Evolutionary conservation across 1,140 invertebrate genomes (phyloP).

Genomic region (Cyphomyrmex costatus): DNA sequence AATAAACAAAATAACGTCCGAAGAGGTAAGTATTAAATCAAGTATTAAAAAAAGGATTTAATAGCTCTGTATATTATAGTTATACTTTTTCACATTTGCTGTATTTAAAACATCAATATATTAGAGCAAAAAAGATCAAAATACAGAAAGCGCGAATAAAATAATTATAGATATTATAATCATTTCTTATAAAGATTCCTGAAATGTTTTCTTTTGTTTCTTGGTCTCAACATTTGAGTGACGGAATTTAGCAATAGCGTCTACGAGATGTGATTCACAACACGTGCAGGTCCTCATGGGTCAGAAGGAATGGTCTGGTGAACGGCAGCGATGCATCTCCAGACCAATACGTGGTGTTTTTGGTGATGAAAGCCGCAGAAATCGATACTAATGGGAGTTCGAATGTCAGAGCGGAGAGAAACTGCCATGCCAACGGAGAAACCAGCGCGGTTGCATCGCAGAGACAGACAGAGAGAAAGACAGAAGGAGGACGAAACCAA

Average conservation of each 20-base stretch:
- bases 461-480: not conserved
- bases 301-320: constrained; percentile 19
- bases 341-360: constrained; percentile 30
- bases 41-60: not conserved
- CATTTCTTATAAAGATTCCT: not conserved
- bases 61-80: not conserved
- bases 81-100: not conserved
- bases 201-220: not conserved
- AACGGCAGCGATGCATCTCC: not conserved
- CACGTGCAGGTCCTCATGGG: constrained; percentile 15
- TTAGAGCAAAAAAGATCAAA: not conserved
- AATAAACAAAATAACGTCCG: not conserved
- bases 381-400: constrained; percentile 36
- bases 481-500: not conserved
- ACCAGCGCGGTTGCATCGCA: not conserved
- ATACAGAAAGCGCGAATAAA: not conserved
- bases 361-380: constrained; percentile 27
- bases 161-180: not conserved
- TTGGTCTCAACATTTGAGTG: not conserved
- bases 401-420: constrained; percentile 24
- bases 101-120: not conserved
- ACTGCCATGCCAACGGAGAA: not conserved
- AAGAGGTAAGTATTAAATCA: not conserved
- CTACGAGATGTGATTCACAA: constrained; percentile 9
- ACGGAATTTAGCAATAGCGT: not conserved